Evolutionary conservation across 2,797 vertebrate genomes (phyloP).

Genomic region (Crocodylus rhombifer): DNA sequence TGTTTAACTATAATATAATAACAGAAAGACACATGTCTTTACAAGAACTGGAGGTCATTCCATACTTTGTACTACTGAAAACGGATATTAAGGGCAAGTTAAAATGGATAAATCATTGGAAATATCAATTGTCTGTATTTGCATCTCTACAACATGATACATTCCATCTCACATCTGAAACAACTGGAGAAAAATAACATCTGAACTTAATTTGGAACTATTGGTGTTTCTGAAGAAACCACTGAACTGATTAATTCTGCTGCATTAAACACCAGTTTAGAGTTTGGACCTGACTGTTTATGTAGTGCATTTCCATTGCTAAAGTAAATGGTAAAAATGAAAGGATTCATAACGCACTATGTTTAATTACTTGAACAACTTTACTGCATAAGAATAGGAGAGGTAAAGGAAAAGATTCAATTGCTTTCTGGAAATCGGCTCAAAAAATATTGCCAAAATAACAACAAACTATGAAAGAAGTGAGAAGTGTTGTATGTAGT

Average conservation of each 20-base stretch:
- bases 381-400: neutral
- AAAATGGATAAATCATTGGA: neutral
- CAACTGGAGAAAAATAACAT: neutral
- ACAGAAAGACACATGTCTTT: neutral
- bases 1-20: neutral
- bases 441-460: neutral
- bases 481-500: no score
- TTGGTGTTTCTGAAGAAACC: neutral
- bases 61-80: neutral
- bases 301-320: neutral
- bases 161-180: neutral
- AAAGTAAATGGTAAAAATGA: neutral
- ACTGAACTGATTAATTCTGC: neutral
- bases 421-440: neutral
- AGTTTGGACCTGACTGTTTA: neutral
- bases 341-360: neutral
- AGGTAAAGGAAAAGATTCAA: neutral
- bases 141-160: neutral
- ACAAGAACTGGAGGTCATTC: constrained; percentile 19
- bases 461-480: neutral
- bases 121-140: neutral
- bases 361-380: neutral
- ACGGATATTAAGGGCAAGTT: neutral
- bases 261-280: neutral
- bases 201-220: neutral